Conservation (phyloP, 2,888 invertebrate genomes). For the Macaria notata region DNA sequence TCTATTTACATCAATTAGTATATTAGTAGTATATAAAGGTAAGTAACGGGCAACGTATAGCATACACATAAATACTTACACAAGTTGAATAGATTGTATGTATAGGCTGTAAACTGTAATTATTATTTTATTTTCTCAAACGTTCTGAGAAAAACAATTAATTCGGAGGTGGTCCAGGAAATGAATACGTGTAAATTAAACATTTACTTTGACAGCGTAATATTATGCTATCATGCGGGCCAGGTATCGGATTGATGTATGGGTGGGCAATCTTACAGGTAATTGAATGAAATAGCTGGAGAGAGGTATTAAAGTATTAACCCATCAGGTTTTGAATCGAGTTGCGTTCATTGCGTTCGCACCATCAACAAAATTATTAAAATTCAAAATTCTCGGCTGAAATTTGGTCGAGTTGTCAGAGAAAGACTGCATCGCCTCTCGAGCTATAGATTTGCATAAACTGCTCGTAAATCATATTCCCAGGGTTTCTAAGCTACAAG, state of each 20-base stretch:
- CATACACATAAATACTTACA: too few species aligned
- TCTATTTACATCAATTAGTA: too few species aligned
- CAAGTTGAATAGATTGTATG: too few species aligned
- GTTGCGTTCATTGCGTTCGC: conserved; percentile 32
- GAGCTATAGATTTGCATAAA: conserved; percentile 69
- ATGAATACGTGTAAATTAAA: conserved; percentile 24
- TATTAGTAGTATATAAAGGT: too few species aligned
- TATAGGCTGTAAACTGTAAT: too few species aligned
- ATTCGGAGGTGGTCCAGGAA: conserved; percentile 27
- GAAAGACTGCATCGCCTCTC: conserved; percentile 51
- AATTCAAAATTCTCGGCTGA: too few species aligned
- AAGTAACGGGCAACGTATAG: too few species aligned
- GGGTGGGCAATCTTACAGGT: conserved; percentile 48
- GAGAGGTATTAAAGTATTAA: conserved; percentile 45
- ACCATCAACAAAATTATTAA: too few species aligned
- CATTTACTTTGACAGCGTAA: conserved; percentile 25
- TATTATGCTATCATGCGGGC: conserved; percentile 26
- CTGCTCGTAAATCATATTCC: conserved; percentile 70
- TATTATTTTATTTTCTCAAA: conserved; percentile 6
- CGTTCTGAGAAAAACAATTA: conserved; percentile 12
- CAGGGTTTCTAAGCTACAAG: conserved; percentile 33
- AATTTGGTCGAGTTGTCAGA: conserved; percentile 35
- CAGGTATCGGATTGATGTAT: conserved; percentile 43
- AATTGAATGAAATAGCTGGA: conserved; percentile 59
- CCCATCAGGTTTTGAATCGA: conserved; percentile 39